Percentiles rank a stretch among this genome's conserved stretches.
phyloP scores from a whole-genome alignment of 2,888 invertebrate species.

The Oconnorella tubifera region DNA sequence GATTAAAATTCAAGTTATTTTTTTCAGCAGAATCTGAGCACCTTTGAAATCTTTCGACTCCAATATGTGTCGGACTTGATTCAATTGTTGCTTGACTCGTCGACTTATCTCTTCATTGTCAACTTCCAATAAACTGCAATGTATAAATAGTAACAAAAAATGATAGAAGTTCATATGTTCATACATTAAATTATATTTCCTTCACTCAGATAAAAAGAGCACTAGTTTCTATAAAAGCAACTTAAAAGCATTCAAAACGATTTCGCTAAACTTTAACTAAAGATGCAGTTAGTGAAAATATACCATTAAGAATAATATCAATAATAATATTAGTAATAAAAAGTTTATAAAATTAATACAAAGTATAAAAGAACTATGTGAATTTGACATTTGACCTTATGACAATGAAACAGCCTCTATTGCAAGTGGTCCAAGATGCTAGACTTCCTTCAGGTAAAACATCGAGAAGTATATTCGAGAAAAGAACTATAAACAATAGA shows the following conservation, averaged over 20 bases:
- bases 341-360: too few species aligned
- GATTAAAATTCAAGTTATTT: too few species aligned
- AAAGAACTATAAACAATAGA: conserved; percentile 51
- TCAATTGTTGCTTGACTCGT: conserved; percentile 40
- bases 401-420: conserved; percentile 54
- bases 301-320: too few species aligned
- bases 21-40: conserved; percentile 47
- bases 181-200: too few species aligned
- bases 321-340: too few species aligned
- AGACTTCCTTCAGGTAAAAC: conserved; percentile 46
- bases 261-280: too few species aligned
- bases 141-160: too few species aligned
- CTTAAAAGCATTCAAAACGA: too few species aligned
- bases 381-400: conserved; percentile 32
- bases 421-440: conserved; percentile 53
- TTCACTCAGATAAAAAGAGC: too few species aligned
- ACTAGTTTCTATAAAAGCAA: too few species aligned
- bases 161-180: too few species aligned
- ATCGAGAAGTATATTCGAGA: conserved; percentile 47
- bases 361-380: neutral
- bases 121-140: conserved; percentile 47
- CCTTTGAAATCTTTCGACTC: conserved; percentile 51
- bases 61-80: conserved; percentile 41
- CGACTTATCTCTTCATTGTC: conserved; percentile 43
- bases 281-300: too few species aligned